phyloP scores from a whole-genome alignment of 2,113 vertebrate genomes.

The Pelobates fuscus region DNA sequence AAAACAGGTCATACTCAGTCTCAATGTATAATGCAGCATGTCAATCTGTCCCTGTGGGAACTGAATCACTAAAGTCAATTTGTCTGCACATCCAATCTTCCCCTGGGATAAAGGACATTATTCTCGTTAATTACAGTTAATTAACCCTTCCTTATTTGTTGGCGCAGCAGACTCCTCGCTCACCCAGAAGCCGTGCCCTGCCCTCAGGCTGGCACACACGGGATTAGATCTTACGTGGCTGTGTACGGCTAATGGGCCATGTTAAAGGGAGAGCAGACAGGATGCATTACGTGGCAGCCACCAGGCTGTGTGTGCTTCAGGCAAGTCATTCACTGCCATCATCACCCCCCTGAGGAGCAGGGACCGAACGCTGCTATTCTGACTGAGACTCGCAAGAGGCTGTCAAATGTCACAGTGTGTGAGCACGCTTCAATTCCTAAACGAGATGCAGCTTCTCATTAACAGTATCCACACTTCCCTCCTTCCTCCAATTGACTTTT shows the following conservation, averaged over 20 bases:
- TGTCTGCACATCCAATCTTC: neutral
- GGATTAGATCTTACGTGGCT: neutral
- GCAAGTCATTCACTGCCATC: conserved; percentile 2
- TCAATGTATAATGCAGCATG: neutral
- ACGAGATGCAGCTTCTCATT: neutral
- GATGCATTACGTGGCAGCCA: neutral
- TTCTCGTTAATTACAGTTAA: conserved; percentile 19
- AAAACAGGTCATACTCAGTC: neutral
- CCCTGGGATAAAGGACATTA: neutral
- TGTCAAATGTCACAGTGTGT: conserved; percentile 13
- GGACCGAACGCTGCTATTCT: neutral
- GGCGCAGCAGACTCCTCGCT: neutral
- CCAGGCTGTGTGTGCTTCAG: conserved; percentile 8
- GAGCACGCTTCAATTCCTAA: neutral
- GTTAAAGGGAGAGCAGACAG: neutral
- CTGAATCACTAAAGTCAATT: neutral
- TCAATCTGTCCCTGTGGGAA: neutral
- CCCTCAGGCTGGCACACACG: neutral
- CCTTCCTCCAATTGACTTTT: too few relatives aligned
- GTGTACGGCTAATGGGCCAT: conserved; percentile 1
- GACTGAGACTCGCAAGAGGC: neutral
- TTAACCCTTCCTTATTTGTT: conserved; percentile 10
- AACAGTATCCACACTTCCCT: neutral
- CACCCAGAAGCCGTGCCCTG: neutral
- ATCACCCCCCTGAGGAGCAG: neutral